Evolutionary conservation across 2,113 vertebrate species (phyloP), one percentile per base, ranked within the genome.

Genomic region (Callocephalon fimbriatum): DNA sequence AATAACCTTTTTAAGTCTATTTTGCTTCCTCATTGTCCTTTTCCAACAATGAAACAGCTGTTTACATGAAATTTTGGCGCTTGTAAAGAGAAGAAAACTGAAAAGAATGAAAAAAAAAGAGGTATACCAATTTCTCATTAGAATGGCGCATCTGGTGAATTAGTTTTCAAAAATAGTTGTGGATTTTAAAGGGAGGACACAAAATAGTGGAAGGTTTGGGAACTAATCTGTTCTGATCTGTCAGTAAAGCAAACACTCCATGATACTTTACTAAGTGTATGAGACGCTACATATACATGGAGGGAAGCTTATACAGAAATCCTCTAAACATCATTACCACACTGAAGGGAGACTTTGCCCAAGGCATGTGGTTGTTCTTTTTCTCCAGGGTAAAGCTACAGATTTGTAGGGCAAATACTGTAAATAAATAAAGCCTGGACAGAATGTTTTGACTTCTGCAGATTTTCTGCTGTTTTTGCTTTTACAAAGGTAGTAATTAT

Each of bases 41-140:
- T 93, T 83, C 59, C 45, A 85, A 59, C 72, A 71, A 87, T 71
- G 37, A 84, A 79, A 77, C 8, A 82, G 25, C 44, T 72, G 86
- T 96, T 97, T 88, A 68, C 47, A 91, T 75, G 51, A 72, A 29
- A 67, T 86, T 21, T 66, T 81, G n/a, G 44, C 63, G 26, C 29
- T 65, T 56, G 23, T n/a, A 54, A 80, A 58, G 32, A 12, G 27
- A 93, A 58, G 32, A 12, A 27, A 93, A 86, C 4, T 18, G 29
- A 31, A 75, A 71, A 53, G 31, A 61, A 50, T 67, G 2, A 65
- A 45, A 73, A 58, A 23, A 21, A 61, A 51, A 27, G 32, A 40
- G 7, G 37, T 37, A 58, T 61, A 75, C 21, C 23, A 26, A n/a
- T 56, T 45, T 37, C 27, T 40, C 9, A 7, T 92, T 44, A 92